A percentile compares a stretch with the other conserved stretches of the same genome.
Conservation (phyloP, 2,888 invertebrate genomes). For the Sphaerophoria taeniata region DNA sequence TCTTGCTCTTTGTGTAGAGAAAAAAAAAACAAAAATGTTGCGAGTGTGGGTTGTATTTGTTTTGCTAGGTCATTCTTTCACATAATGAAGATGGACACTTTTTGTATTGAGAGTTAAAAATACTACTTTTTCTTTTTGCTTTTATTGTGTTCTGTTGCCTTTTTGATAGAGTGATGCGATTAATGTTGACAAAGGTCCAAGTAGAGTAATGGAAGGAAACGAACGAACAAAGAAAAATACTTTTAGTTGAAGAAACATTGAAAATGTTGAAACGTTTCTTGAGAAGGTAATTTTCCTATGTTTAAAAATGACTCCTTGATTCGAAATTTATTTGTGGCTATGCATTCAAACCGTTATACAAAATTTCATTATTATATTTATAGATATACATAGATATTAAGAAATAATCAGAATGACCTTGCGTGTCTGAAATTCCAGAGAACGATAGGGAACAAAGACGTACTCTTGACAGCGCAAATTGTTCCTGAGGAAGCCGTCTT, state of each 20-base stretch:
- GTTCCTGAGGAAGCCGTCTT: no score
- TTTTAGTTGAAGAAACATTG: not conserved
- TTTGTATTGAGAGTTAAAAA: not conserved
- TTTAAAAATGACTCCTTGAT: no score
- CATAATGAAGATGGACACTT: not conserved
- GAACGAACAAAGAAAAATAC: not conserved
- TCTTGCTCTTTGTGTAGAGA: not conserved
- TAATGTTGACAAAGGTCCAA: not conserved
- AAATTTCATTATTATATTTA: no score
- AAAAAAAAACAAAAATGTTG: conserved; percentile 1
- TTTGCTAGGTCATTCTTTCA: not conserved
- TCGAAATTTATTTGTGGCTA: no score
- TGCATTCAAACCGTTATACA: no score
- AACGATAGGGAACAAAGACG: no score
- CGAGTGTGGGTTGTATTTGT: conserved; percentile 13
- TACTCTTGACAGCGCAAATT: no score
- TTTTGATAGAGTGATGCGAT: not conserved
- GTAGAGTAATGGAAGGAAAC: not conserved
- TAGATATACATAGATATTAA: no score
- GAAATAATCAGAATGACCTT: no score
- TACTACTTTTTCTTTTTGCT: not conserved
- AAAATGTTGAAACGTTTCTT: not conserved
- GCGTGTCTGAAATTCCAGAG: no score
- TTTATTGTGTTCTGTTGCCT: not conserved
- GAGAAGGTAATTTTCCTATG: no score